A percentile compares a stretch with the other conserved stretches of the same genome.
phyloP scores from a whole-genome alignment of 1,140 invertebrate genomes.

The Procambarus clarkii region DNA sequence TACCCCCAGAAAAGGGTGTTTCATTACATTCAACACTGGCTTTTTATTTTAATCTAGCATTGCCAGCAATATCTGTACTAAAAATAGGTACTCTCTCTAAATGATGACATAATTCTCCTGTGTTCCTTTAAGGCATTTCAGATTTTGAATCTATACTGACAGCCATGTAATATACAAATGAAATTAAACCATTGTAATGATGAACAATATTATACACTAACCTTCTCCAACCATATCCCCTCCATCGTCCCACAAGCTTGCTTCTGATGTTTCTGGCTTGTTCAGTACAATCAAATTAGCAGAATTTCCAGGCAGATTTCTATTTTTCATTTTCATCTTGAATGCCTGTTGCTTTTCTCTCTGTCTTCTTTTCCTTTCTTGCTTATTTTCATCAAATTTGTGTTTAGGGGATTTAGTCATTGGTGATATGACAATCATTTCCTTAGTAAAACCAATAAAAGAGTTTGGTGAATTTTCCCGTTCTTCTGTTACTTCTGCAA shows the following conservation, averaged over 20 bases:
- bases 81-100: too few species aligned
- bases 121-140: too few species aligned
- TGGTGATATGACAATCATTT: conserved; percentile 9
- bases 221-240: conserved; percentile 32
- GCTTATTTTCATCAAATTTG: conserved; percentile 10
- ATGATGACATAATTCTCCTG: too few species aligned
- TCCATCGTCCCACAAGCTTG: background rate
- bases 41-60: too few species aligned
- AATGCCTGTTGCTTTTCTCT: conserved; percentile 40
- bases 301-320: background rate
- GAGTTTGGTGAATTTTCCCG: conserved; percentile 20
- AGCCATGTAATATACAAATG: background rate
- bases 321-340: conserved; percentile 42
- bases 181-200: background rate
- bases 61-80: too few species aligned
- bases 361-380: conserved; percentile 38
- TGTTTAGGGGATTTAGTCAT: background rate
- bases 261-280: conserved; percentile 2
- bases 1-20: too few species aligned
- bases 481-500: conserved; percentile 1
- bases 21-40: too few species aligned
- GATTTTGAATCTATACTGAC: background rate
- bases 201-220: background rate
- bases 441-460: conserved; percentile 27
- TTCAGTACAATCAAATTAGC: background rate